Evolutionary conservation across 1,140 invertebrate species (phyloP), one percentile per base, ranked within the genome.

Genomic region (Heliothis virescens): DNA sequence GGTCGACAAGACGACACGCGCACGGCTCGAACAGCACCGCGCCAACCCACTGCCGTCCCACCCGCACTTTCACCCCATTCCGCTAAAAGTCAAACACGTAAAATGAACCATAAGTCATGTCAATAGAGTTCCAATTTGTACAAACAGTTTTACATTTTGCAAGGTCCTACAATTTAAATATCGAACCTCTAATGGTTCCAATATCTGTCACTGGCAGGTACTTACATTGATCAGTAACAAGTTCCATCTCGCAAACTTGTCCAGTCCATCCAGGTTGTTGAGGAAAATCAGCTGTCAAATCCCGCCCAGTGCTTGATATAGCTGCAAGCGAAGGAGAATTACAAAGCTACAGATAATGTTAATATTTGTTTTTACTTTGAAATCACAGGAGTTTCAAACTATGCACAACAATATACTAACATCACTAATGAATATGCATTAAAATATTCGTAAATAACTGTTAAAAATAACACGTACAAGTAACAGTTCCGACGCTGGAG

Each of bases 231-330:
- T 94, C 96, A 95, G 62, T 97, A 95, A 98, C 97, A 3, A 97
- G 91, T 89, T 99, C 98, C 97, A 99, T 98, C 94, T 99, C 98
- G 41, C 96, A 96, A 21, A 98, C 96, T 84, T 98, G 96, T 7
- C 98, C 98, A 7, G 97, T 98, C 98, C 98, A 99, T 76, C 97
- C 97, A 10, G 96, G 96, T 90, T 99, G 98, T 87, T 98, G 97
- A 0, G 98, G 98, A 92, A 99, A 99, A 90, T 99, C 98, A 0
- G 99, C 98, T 0, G 96, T 98, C n/a, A 99, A 95, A 89, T 98
- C 97, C 53, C 96, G 94, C 0, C 98, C 98, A 87, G 92, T 93
- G 48, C 82, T 89, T 3, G 91, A 89, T 79, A 93, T 90, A 34
- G 89, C 92, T 94, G 71, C 47, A 88, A 86, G 79, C 83, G 60